Evolutionary conservation across 2,888 invertebrate species (phyloP).

Genomic region (Cantharis rustica): DNA sequence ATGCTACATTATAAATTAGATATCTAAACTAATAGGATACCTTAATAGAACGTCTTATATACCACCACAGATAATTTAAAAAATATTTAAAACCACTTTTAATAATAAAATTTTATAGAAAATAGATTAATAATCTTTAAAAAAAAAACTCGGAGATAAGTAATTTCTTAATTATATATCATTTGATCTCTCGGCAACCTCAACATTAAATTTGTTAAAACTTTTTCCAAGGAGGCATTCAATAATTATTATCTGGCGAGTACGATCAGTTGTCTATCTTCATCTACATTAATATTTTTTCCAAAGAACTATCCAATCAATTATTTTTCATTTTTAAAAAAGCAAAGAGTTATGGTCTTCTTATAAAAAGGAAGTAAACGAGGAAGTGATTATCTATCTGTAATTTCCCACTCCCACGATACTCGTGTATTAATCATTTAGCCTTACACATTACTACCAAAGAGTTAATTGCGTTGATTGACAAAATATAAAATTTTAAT

Average conservation of each 20-base stretch:
- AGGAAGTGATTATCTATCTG: constrained; percentile 23
- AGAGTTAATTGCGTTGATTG: neutral
- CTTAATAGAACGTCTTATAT: neutral
- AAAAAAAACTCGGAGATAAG: neutral
- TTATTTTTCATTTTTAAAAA: constrained; percentile 2
- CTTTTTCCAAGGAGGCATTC: neutral
- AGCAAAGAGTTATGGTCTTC: constrained; percentile 16
- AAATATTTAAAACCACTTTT: neutral
- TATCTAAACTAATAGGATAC: too few species aligned
- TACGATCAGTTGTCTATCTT: neutral
- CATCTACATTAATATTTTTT: neutral
- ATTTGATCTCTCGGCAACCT: neutral
- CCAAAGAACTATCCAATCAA: neutral
- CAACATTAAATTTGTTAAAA: neutral
- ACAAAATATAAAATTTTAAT: neutral
- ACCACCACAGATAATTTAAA: neutral
- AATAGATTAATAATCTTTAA: too few species aligned
- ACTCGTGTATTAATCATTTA: constrained; percentile 17
- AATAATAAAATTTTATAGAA: neutral
- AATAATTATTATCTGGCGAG: neutral
- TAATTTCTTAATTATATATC: neutral
- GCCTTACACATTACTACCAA: neutral
- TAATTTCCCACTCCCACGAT: constrained; percentile 30
- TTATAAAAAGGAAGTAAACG: constrained; percentile 23
- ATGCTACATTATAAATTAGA: too few species aligned